Evolutionary conservation across 2,797 vertebrate genomes (phyloP), one percentile per base, ranked within the genome.

Genomic region (Anguilla obscura): DNA sequence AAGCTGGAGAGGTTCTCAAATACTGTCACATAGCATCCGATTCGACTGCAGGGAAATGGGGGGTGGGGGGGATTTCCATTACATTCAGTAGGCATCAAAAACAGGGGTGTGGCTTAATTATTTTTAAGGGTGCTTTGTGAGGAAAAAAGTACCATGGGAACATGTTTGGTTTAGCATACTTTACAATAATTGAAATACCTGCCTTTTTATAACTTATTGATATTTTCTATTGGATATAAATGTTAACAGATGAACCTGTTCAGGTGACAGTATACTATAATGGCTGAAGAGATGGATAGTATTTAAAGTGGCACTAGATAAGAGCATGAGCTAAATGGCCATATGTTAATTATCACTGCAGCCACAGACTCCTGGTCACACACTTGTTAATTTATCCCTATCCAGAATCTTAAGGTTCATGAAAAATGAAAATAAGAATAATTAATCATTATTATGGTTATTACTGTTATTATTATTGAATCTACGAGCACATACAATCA

Each of bases 1-100:
- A 98, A 91, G 91, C 95, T 97, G 89, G 97, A 97, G 90, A 99
- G 92, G 88, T 98, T 96, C 88, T 98, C 97, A 95, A 99, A 99
- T 90, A 99, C 96, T 3, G 96, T 93, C 87, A 98, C 92, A 0
- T 98, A 99, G 93, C 98, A 99, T 91, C 97, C 97, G 30, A 98
- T 97, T 40, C 98, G 98, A 93, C 98, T 99, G 89, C 1, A 88
- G 76, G 80, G n/a, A 87, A 66, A 14, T 82, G 86, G 88, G 50
- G 14, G 48, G 27, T 14, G 50, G 50, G 27, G n/a, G 80, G 2
- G 56, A 50, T n/a, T 36, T 76, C 16, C 12, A 18, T n/a, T 74
- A 18, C 21, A 40, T 33, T 76, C 12, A 63, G 24, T 71, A 50
- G 63, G 8, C n/a, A 10, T 0, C 8, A 36, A 50, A 83, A 45